Evolutionary conservation across 23 tunicate species (phyloP), one percentile per base, ranked within the genome.

Genomic region (Oikopleura dioica): DNA sequence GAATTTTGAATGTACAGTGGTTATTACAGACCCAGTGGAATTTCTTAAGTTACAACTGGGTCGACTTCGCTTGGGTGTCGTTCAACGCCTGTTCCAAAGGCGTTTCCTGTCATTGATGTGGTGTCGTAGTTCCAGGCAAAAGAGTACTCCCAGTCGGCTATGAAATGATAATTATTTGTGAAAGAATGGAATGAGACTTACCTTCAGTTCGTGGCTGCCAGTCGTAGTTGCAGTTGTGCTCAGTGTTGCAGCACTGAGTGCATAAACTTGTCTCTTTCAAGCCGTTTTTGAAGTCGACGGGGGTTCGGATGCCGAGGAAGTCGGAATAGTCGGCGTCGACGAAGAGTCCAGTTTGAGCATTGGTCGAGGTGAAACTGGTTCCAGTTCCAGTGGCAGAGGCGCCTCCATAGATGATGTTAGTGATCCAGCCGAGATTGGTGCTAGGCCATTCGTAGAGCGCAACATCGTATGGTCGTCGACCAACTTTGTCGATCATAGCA

Each of bases 201-300:
- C n/a, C n/a, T 28, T 63, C 72, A 4, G 72, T 63, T 23, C 2
- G 33, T 28, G 72, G 72, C 32, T 23, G 29, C 72, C 72, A 63
- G 72, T 63, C 26, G 33, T 21, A 63, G 33, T 63, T 63, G 26
- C 72, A 63, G 33, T 63, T 63, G 29, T 63, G 72, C 33, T 63
- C 72, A 4, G 72, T 63, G 33, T 63, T 63, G 72, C 72, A 63
- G 72, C 72, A 63, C 26, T 63, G 72, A 16, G 2, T 2, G 33
- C 72, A 63, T 63, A 12, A 12, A 12, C 30, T 12, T 2, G 72
- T 63, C 5, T 24, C 5, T 28, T 21, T 63, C 72, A 63, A 12
- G 16, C 72, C 72, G 33, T 63, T 63, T 63, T 28, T 63, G 72
- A 12, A 63, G 4, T 63, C 72, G 30, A 63, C 2, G 32, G 72